These are phyloP conservation scores for Barbus barbus DNA, from an alignment of 2,113 vertebrate genomes.

Conservation along the genomic window DNA sequence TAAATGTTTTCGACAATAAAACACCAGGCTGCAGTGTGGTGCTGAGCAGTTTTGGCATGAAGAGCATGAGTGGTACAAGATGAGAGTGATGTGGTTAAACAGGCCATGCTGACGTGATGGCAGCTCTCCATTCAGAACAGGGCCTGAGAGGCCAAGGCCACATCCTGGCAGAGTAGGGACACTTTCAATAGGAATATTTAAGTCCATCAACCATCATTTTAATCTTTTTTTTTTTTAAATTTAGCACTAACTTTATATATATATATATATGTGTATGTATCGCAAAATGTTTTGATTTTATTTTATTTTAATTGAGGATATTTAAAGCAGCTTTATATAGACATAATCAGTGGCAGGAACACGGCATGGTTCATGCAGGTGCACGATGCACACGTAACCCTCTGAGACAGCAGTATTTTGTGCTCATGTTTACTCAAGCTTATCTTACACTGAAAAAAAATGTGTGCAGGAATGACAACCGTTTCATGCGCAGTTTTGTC, in stretches of 20 bases:
- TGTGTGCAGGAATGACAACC: slow-evolving; percentile 55
- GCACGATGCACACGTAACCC: not conserved
- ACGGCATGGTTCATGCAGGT: not conserved
- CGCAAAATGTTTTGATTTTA: too few relatives aligned
- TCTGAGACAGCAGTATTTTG: slow-evolving; percentile 39
- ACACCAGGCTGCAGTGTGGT: not conserved
- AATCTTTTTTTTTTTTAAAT: not conserved
- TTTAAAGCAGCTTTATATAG: not conserved
- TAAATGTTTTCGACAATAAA: slow-evolving; percentile 7
- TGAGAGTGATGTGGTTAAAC: slow-evolving; percentile 45
- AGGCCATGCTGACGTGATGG: slow-evolving; percentile 45
- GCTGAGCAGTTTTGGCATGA: slow-evolving; percentile 14
- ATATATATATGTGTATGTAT: too few relatives aligned
- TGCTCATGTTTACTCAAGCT: slow-evolving; percentile 62
- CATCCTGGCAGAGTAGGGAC: slow-evolving; percentile 31
- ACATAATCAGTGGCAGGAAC: not conserved
- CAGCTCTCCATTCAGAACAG: slow-evolving; percentile 47
- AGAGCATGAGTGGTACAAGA: not conserved
- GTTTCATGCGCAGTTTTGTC: slow-evolving; percentile 54
- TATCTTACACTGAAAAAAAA: slow-evolving; percentile 56
- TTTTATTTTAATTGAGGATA: not conserved
- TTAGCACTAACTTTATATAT: not conserved
- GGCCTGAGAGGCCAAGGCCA: slow-evolving; percentile 33
- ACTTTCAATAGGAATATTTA: slow-evolving; percentile 39
- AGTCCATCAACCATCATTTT: slow-evolving; percentile 10